Conservation (phyloP, 1,140 invertebrate genomes). For the Eupeodes corollae region DNA sequence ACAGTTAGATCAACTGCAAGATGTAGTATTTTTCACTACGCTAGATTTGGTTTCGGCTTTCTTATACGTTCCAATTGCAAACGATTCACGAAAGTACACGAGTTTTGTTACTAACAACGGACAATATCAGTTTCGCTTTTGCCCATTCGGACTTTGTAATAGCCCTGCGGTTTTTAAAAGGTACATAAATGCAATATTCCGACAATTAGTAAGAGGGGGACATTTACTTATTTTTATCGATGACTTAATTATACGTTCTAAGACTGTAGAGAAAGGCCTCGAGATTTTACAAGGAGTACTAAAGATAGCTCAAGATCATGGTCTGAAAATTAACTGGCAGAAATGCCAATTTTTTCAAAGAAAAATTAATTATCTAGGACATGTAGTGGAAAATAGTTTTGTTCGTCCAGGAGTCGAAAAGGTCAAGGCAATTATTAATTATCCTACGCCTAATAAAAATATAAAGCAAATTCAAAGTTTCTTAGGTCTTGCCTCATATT, state of each 20-base stretch:
- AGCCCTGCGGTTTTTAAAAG: slow-evolving; percentile 19
- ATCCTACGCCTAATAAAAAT: slow-evolving; percentile 17
- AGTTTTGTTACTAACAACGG: slow-evolving; percentile 33
- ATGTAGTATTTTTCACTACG: slow-evolving; percentile 14
- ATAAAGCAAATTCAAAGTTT: slow-evolving; percentile 18
- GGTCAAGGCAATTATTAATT: slow-evolving; percentile 20
- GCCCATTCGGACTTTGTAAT: slow-evolving; percentile 25
- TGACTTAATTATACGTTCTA: slow-evolving; percentile 1
- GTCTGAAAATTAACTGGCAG: slow-evolving; percentile 37
- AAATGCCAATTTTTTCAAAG: slow-evolving; percentile 40
- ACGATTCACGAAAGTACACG: slow-evolving; percentile 15
- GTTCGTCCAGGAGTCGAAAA: slow-evolving; percentile 17
- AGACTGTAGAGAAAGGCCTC: background rate
- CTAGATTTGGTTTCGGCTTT: slow-evolving; percentile 18
- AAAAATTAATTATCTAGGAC: slow-evolving; percentile 21
- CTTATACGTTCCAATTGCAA: slow-evolving; percentile 16
- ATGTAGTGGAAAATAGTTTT: slow-evolving; percentile 9
- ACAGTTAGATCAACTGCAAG: slow-evolving; percentile 15
- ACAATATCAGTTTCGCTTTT: slow-evolving; percentile 42
- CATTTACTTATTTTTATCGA: background rate
- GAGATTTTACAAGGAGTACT: slow-evolving; percentile 1
- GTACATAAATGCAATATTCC: slow-evolving; percentile 11
- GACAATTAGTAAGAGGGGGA: background rate
- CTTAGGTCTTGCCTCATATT: slow-evolving; percentile 22
- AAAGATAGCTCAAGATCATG: slow-evolving; percentile 14